phyloP scores from a whole-genome alignment of 2,888 invertebrate genomes.

The Agrochola litura region DNA sequence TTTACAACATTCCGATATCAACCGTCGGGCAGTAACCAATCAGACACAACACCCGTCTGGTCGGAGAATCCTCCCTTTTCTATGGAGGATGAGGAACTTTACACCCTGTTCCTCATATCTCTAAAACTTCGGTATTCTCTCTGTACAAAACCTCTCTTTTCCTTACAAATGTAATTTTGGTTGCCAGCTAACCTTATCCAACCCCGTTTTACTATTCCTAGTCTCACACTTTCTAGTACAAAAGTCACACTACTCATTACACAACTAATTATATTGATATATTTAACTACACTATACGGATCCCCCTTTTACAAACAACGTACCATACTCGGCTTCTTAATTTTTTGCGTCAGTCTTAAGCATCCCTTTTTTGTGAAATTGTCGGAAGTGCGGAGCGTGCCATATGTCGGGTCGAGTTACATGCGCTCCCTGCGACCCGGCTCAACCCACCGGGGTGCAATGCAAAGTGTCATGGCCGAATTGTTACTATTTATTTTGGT shows the following conservation, averaged over 20 bases:
- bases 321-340: constrained; percentile 43
- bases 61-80: too few relatives aligned
- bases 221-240: too few relatives aligned
- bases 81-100: too few relatives aligned
- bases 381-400: constrained; percentile 88
- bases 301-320: neutral
- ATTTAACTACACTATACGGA: constrained; percentile 50
- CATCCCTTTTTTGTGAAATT: constrained; percentile 79
- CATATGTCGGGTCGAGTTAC: constrained; percentile 85
- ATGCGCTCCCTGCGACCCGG: constrained; percentile 63
- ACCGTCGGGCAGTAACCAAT: too few relatives aligned
- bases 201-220: too few relatives aligned
- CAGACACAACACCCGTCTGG: too few relatives aligned
- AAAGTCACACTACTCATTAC: neutral
- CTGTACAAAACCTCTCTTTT: too few relatives aligned
- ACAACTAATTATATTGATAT: neutral
- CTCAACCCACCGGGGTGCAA: constrained; percentile 36
- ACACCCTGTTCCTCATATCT: too few relatives aligned
- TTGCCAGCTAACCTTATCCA: too few relatives aligned
- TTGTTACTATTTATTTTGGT: constrained; percentile 7
- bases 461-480: constrained; percentile 39
- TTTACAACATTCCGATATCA: too few relatives aligned
- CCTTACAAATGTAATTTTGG: too few relatives aligned
- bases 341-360: constrained; percentile 68
- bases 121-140: too few relatives aligned